phyloP scores from a whole-genome alignment of 2,113 vertebrate species.

The Solenodon paradoxus region DNA sequence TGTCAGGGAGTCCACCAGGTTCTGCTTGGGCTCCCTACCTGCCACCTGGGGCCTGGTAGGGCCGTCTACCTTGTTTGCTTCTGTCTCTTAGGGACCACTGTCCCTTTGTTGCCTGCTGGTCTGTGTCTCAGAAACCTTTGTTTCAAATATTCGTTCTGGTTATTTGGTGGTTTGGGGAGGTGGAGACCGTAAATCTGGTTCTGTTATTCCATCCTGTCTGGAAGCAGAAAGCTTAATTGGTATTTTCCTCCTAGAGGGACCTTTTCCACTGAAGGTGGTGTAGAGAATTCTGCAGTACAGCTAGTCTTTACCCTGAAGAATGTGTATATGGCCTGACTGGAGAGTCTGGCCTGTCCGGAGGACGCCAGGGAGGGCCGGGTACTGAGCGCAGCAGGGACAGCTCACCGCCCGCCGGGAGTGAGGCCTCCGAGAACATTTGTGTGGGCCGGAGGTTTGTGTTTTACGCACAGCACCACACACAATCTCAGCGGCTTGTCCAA shows the following conservation, averaged over 20 bases:
- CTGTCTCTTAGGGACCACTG: neutral
- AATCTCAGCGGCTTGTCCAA: constrained; percentile 45
- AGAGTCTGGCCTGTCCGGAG: neutral
- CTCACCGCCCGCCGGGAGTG: neutral
- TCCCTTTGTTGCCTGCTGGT: neutral
- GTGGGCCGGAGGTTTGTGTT: constrained; percentile 55
- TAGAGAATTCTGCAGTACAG: neutral
- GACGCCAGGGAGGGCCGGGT: neutral
- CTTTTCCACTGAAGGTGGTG: neutral
- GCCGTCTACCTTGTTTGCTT: neutral
- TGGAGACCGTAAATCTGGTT: constrained; percentile 20
- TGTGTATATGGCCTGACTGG: neutral
- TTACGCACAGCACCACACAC: constrained; percentile 14
- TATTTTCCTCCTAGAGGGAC: constrained; percentile 13
- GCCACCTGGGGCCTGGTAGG: neutral
- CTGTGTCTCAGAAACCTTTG: neutral
- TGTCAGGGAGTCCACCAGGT: neutral
- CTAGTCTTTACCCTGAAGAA: neutral
- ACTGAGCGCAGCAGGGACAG: neutral
- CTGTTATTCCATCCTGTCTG: constrained; percentile 23
- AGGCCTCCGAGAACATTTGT: constrained; percentile 22
- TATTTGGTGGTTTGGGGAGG: constrained; percentile 30
- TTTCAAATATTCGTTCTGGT: constrained; percentile 50
- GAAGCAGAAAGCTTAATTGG: neutral
- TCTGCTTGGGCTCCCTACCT: neutral